Base-by-base conservation (phyloP, 1,140 invertebrate genomes). In the Drosophila pallidifrons region DNA sequence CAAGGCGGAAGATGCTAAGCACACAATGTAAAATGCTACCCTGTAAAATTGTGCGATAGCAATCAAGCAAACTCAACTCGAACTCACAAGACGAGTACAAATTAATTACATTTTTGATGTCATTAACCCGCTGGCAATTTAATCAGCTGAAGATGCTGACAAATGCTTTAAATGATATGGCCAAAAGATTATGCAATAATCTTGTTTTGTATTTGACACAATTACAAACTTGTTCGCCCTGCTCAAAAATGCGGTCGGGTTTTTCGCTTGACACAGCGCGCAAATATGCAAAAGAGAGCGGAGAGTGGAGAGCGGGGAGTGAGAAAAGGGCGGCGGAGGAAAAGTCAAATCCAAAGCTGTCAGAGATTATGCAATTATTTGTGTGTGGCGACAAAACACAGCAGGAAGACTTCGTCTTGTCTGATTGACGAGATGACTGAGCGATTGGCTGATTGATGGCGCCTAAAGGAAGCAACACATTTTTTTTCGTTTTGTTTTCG, bases 201-300 rank as follows among this genome's bases (percentile, higher is more conserved):
- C 69, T 61, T 74, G 6, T 51, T 49, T 55, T 57, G 70, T 74
- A 71, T 87, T 87, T 87, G 82, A 87, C 82, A 88, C 81, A 82
- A 87, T 87, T 87, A 82, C 72, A 86, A 86, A 87, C 82, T 87
- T 82, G 82, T 87, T 87, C 82, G 82, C 83, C 79, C 82, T 69
- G 76, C 79, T 59, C 51, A 80, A 71, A 88, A 88, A 88, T 87
- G 79, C 77, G 82, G 73, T 82, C 83, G 81, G 54, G 68, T 74
- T 82, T 82, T 78, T 82, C 60, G 69, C 64, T 72, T 71, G 49
- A 64, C 77, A 30, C 49, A 35, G 75, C 64, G 54, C 47, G 79
- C 76, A 76, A 82, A 88, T 88, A 87, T 87, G 83, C 83, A 87
- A 86, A 87, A 66, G 52, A 60, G 25, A 67, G 32, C 15, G 7